These are phyloP conservation scores for Pseudopleuronectes americanus DNA, from an alignment of 2,797 vertebrate species.

Conservation along the genomic window DNA sequence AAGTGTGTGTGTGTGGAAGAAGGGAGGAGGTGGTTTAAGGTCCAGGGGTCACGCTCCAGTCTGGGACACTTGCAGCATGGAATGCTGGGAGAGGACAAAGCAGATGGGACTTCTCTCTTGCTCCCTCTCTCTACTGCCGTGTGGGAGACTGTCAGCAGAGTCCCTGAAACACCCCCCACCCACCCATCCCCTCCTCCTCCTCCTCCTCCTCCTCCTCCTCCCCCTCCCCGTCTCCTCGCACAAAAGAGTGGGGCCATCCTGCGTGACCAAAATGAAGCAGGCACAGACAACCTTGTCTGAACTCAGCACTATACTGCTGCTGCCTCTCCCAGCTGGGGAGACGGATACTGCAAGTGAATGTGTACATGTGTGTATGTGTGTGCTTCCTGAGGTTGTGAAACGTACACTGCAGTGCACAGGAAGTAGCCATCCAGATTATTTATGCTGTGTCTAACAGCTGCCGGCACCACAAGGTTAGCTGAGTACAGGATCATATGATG, in stretches of 20 bases:
- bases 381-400: conserved; percentile 77
- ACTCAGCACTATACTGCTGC: conserved; percentile 54
- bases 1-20: conserved; percentile 51
- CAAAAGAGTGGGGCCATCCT: conserved; percentile 75
- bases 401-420: conserved; percentile 69
- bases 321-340: conserved; percentile 59
- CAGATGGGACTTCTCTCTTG: conserved; percentile 79
- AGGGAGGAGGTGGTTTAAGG: conserved; percentile 51
- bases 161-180: conserved; percentile 36
- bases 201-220: conserved; percentile 2
- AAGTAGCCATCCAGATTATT: conserved; percentile 75
- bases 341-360: conserved; percentile 54
- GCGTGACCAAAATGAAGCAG: conserved; percentile 72
- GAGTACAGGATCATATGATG: conserved; percentile 56
- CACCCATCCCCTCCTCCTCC: not conserved
- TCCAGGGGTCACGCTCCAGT: conserved; percentile 75
- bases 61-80: conserved; percentile 77
- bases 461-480: conserved; percentile 65
- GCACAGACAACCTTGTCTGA: conserved; percentile 74
- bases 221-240: conserved; percentile 51
- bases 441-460: conserved; percentile 69
- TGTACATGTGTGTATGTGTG: conserved; percentile 42
- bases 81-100: conserved; percentile 82
- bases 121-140: conserved; percentile 66
- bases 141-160: conserved; percentile 60